These are phyloP conservation scores for Cyrtodaria siliqua DNA, from an alignment of 2,888 invertebrate species.

Conservation along the genomic window DNA sequence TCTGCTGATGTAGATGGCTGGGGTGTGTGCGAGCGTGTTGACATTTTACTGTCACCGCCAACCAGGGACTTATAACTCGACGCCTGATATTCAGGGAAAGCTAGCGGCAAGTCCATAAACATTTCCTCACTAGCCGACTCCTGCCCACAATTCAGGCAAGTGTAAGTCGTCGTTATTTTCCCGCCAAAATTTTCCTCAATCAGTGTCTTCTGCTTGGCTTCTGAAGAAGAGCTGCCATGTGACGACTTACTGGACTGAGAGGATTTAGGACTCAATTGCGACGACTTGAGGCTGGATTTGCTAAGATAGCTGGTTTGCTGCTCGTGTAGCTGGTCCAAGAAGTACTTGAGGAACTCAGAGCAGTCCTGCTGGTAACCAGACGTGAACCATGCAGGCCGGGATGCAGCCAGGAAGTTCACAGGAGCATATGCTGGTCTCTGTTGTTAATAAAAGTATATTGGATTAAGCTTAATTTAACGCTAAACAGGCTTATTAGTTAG, in stretches of 20 bases:
- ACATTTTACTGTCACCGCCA: constrained; percentile 62
- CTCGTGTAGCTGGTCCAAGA: constrained; percentile 91
- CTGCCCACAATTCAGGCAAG: constrained; percentile 91
- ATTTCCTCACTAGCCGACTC: constrained; percentile 92
- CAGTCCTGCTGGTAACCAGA: constrained; percentile 94
- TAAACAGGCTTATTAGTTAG: no score
- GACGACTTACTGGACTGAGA: not conserved
- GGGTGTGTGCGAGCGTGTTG: constrained; percentile 28
- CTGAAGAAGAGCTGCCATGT: constrained; percentile 4
- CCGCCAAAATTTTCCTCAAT: constrained; percentile 93
- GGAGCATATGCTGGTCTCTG: constrained; percentile 90
- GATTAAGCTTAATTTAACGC: no score
- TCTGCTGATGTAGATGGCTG: not conserved
- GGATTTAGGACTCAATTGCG: constrained; percentile 5
- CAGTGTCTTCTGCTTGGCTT: constrained; percentile 80
- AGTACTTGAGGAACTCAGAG: constrained; percentile 93
- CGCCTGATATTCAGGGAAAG: constrained; percentile 82
- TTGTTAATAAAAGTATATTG: not conserved
- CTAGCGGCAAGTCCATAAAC: constrained; percentile 90
- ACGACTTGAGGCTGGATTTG: constrained; percentile 25
- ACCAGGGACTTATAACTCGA: constrained; percentile 56
- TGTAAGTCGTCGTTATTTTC: constrained; percentile 91
- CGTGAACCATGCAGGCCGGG: constrained; percentile 92
- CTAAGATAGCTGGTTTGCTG: constrained; percentile 87
- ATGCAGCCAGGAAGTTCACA: constrained; percentile 90